Evolutionary conservation across 2,888 invertebrate species (phyloP).

Genomic region (Cremastobaeus sp.): DNA sequence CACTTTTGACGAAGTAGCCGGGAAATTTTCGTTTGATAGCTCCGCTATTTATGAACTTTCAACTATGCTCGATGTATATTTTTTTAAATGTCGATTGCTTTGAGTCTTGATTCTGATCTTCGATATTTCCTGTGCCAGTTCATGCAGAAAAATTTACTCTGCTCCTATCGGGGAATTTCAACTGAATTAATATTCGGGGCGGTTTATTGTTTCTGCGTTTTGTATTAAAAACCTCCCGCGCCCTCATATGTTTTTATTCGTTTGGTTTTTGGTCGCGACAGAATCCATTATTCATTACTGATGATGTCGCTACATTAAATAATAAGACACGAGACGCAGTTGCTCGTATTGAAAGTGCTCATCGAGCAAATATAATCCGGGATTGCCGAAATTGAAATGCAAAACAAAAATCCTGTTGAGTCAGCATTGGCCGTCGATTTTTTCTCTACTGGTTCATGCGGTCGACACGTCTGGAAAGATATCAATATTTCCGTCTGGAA

Average conservation of each 20-base stretch:
- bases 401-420: conserved; percentile 16
- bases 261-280: too few species aligned
- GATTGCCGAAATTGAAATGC: neutral
- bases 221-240: too few species aligned
- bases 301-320: too few species aligned
- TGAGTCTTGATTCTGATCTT: conserved; percentile 4
- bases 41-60: conserved; percentile 22
- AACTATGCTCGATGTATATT: neutral
- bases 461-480: conserved; percentile 67
- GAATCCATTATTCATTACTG: too few species aligned
- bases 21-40: conserved; percentile 24
- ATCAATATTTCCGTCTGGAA: conserved; percentile 70
- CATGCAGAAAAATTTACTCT: neutral
- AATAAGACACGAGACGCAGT: too few species aligned
- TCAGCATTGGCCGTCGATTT: conserved; percentile 22
- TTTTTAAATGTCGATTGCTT: neutral
- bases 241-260: too few species aligned
- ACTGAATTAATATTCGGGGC: too few species aligned
- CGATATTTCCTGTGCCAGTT: neutral
- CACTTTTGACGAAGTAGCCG: conserved; percentile 25
- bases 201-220: too few species aligned
- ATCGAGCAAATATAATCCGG: conserved; percentile 3
- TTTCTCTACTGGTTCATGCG: conserved; percentile 31
- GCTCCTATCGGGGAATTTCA: too few species aligned
- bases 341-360: neutral